Conservation (phyloP, 2,797 vertebrate genomes). For the Anas bahamensis region DNA sequence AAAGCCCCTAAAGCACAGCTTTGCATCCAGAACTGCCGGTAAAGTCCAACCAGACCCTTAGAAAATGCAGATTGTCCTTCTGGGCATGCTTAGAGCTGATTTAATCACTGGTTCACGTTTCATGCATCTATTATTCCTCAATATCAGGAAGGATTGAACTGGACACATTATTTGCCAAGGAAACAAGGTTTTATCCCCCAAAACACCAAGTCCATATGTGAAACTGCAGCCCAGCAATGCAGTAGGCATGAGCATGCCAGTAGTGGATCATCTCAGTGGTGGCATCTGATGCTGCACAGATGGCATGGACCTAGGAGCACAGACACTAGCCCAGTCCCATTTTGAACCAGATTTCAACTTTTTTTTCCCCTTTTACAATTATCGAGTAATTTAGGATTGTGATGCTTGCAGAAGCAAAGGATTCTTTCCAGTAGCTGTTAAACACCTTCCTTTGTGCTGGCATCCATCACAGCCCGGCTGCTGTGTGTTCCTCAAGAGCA, state of each 20-base stretch:
- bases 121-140: not conserved
- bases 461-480: not conserved
- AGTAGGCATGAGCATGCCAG: not conserved
- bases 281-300: fast-evolving
- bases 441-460: not conserved
- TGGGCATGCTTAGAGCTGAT: not conserved
- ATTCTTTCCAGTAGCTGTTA: not conserved
- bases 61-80: not conserved
- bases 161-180: not conserved
- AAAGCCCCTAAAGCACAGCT: too few species aligned
- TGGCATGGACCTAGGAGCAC: not conserved
- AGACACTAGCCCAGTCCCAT: not conserved
- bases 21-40: not conserved
- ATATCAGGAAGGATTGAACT: not conserved
- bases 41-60: not conserved
- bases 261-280: not conserved
- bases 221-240: not conserved
- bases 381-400: not conserved
- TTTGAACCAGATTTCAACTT: not conserved
- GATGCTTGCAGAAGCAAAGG: not conserved
- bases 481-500: not conserved
- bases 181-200: not conserved
- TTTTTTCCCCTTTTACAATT: not conserved
- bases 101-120: not conserved
- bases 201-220: not conserved